Evolutionary conservation across 2,888 invertebrate genomes (phyloP), one percentile per base, ranked within the genome.

Genomic region (Megalurothrips usitatus): DNA sequence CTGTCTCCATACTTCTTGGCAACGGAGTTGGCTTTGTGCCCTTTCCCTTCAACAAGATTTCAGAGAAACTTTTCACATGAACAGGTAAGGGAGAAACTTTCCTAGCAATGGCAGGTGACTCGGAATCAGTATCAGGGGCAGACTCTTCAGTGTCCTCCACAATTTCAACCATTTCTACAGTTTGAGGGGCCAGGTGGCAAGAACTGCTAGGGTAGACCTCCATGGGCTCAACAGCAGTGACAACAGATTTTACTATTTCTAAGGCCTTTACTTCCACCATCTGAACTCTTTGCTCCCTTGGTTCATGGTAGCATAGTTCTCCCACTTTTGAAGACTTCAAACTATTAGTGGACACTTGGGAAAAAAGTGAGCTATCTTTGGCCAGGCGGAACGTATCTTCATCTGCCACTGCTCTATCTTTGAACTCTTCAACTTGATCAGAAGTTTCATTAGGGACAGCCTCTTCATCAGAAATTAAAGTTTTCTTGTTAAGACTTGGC

Each of bases 181-280:
- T 86, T 58, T 84, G 84, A 10, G 88, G 88, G 85, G 86, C 75
- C 85, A 86, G 81, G 85, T 85, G 80, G 86, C 85, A 82, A 86
- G 79, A 86, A 10, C 86, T 86, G 43, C 85, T 86, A 34, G 87
- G 86, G 49, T 87, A 82, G 23, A 87, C 85, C 82, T 87, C 87
- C 58, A 86, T 84, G 34, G 85, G 85, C 81, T 86, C 86, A 82
- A 86, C 86, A 19, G 88, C 88, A 9, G 89, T 88, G 83, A 93
- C 91, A 82, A 91, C 89, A 23, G 92, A 90, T 85, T 92, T 92
- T 0, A 91, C 87, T 80, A 94, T 92, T 86, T 94, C 93, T 85
- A 89, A 91, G 85, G 91, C 92, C 83, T 89, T 91, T 0, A 94
- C 90, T 85, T 91, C 93, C 19, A 94, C 94, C 83, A 93, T 89